phyloP scores from a whole-genome alignment of 2,113 vertebrate genomes.

The Brachyhypopomus occidentalis region DNA sequence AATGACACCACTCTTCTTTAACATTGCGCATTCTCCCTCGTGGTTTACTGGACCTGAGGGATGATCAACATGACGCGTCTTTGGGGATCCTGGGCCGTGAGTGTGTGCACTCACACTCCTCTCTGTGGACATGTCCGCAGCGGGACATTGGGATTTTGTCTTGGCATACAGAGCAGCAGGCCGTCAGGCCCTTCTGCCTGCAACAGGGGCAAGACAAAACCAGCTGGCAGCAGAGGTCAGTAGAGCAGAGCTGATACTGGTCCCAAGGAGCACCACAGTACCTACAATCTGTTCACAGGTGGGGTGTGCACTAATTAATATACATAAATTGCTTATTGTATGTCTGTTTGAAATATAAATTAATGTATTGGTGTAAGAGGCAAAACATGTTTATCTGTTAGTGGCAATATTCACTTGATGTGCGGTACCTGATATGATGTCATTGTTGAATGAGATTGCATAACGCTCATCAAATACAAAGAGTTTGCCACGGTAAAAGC shows the following conservation, averaged over 20 bases:
- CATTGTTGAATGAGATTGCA: constrained; percentile 85
- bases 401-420: background rate
- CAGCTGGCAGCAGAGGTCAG: constrained; percentile 86
- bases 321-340: background rate
- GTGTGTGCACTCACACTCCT: constrained; percentile 91
- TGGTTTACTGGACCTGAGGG: background rate
- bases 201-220: constrained; percentile 85
- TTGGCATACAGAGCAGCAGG: constrained; percentile 88
- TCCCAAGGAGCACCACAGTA: constrained; percentile 90
- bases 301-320: constrained; percentile 3
- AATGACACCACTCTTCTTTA: background rate
- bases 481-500: constrained; percentile 94
- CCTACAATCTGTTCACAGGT: constrained; percentile 79
- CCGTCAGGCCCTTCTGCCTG: constrained; percentile 77
- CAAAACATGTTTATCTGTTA: too few species aligned
- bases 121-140: constrained; percentile 67
- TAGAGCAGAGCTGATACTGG: constrained; percentile 88
- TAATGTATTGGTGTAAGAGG: too few species aligned
- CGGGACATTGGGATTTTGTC: constrained; percentile 72
- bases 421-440: constrained; percentile 85
- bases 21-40: background rate
- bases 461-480: constrained; percentile 97
- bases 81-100: constrained; percentile 80
- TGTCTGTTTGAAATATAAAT: background rate
- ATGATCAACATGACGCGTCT: constrained; percentile 62